Conservation (phyloP, 2,797 vertebrate species). For the Enteromius radiatus region DNA sequence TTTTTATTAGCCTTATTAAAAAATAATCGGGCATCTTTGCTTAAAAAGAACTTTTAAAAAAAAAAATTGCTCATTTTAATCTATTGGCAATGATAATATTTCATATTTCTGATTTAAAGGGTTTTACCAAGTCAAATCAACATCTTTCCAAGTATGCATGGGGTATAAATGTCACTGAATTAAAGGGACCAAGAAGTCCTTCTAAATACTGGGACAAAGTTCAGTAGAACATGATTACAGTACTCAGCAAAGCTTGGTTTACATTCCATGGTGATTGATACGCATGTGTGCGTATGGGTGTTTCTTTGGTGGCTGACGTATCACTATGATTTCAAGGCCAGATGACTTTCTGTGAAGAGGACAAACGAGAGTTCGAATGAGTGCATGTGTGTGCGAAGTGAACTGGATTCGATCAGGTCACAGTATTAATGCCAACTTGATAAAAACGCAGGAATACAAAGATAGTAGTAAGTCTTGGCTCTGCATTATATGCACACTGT, state of each 20-base stretch:
- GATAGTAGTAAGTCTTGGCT: neutral
- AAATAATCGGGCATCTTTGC: too few relatives aligned
- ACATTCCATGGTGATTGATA: constrained; percentile 23
- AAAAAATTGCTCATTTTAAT: neutral
- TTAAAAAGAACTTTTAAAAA: too few relatives aligned
- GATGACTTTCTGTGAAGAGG: constrained; percentile 15
- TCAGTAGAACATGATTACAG: constrained; percentile 26
- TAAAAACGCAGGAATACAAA: constrained; percentile 13
- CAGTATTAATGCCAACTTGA: constrained; percentile 18
- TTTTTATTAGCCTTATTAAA: neutral
- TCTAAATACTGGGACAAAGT: constrained; percentile 30
- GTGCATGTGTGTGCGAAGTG: neutral
- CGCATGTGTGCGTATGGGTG: neutral
- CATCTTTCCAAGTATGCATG: neutral
- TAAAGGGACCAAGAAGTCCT: constrained; percentile 15
- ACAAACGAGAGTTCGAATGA: neutral
- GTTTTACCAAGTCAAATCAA: neutral
- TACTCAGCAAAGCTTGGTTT: constrained; percentile 14
- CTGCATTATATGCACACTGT: neutral
- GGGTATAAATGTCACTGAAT: neutral
- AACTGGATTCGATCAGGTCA: neutral
- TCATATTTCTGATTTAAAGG: neutral
- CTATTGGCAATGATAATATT: neutral
- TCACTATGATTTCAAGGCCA: constrained; percentile 30
- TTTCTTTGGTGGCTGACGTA: neutral